Conservation (phyloP, 2,797 vertebrate genomes). For the Notolepis coatsorum region DNA sequence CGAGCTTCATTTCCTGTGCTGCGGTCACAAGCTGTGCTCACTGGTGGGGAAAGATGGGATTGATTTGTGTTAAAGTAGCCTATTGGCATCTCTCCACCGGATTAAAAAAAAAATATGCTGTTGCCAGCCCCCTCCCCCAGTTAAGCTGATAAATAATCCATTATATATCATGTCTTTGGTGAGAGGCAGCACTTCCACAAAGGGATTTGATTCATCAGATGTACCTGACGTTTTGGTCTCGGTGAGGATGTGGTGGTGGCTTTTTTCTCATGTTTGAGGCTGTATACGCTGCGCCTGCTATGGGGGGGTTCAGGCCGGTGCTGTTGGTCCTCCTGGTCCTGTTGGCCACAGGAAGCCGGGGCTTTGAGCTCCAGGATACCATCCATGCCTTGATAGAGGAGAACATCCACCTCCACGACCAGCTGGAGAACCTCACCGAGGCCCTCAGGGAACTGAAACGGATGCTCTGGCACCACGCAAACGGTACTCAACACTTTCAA, state of each 20-base stretch:
- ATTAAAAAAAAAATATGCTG: slow-evolving; percentile 33
- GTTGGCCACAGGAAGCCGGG: slow-evolving; percentile 50
- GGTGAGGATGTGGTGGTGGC: slow-evolving; percentile 39
- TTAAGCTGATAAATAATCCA: slow-evolving; percentile 40
- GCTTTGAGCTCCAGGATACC: slow-evolving; percentile 86
- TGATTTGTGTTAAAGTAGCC: slow-evolving; percentile 67
- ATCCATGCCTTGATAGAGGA: slow-evolving; percentile 85
- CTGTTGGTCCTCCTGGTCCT: slow-evolving; percentile 54
- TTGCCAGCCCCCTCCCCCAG: slow-evolving; percentile 38
- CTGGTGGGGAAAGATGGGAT: slow-evolving; percentile 68
- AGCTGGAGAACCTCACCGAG: slow-evolving; percentile 85
- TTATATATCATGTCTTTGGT: slow-evolving; percentile 19
- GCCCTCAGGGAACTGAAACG: slow-evolving; percentile 82
- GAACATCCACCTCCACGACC: slow-evolving; percentile 85
- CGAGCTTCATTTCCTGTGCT: background rate
- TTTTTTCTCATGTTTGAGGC: slow-evolving; percentile 1
- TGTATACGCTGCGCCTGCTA: slow-evolving; percentile 20
- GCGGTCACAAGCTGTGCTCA: slow-evolving; percentile 13
- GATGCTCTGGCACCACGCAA: slow-evolving; percentile 79
- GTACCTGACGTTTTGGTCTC: background rate
- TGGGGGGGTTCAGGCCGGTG: slow-evolving; percentile 46
- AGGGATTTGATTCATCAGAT: slow-evolving; percentile 1
- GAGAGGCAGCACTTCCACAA: background rate
- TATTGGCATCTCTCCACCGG: slow-evolving; percentile 69
- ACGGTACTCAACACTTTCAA: slow-evolving; percentile 69